Evolutionary conservation across 1,140 invertebrate genomes (phyloP), one percentile per base, ranked within the genome.

Genomic region (Saxidomus purpurata): DNA sequence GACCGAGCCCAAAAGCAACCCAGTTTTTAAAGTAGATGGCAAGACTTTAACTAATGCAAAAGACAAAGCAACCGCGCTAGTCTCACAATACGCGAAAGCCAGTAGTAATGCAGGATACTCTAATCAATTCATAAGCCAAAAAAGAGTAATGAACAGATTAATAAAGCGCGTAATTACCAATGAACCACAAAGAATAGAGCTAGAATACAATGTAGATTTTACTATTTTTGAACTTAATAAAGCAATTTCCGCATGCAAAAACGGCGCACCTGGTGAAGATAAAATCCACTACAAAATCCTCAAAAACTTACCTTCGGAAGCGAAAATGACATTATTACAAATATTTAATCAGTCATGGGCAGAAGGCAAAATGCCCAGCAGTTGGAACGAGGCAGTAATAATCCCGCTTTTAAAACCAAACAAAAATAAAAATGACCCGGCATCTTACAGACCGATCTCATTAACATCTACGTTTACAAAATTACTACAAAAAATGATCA

Each of bases 401-500:
- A 55, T 80, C 15, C 76, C 49, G 0, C 15, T 80, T 4, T 4
- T 80, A n/a, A 80, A 81, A 43, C 77, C 77, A 25, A 59, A 59
- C 13, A 81, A 81, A 61, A 17, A 40, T 9, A 81, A 81, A 25
- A 31, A 49, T 3, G 25, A 47, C 22, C 76, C 40, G n/a, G 76
- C 76, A 19, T 80, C 76, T 13, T 80, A 80, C 28, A 19, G 76
- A 49, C 76, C 76, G 17, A 80, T 80, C 11, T 80, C 76, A 0
- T 22, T 80, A 47, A 80, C 76, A 17, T 80, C 76, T n/a, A 80
- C 76, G 1, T 55, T 80, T 31, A 80, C 76, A 1, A 80, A 80
- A 80, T 43, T 80, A 4, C 49, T 80, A 43, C 76, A 80, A 31
- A 80, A 80, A 80, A 80, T 80, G 76, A 80, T 80, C 2, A 80